These are phyloP conservation scores for Thymelicus acteon DNA, from an alignment of 2,888 invertebrate species.

Conservation along the genomic window DNA sequence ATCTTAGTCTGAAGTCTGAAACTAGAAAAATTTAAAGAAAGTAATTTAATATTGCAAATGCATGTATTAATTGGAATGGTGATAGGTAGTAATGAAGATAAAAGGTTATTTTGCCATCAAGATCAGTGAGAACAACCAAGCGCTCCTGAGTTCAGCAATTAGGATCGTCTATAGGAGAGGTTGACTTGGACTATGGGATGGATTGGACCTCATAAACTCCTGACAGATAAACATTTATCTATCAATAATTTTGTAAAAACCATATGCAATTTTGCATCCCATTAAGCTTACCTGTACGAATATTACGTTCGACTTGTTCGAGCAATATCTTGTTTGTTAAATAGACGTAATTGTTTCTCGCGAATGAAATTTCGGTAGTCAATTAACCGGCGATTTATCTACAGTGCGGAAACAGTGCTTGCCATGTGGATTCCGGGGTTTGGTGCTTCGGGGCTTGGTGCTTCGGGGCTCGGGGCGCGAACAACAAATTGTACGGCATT, in stretches of 20 bases:
- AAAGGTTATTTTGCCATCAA: too few species aligned
- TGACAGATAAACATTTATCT: not conserved
- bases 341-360: conserved; percentile 16
- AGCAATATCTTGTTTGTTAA: conserved; percentile 5
- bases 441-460: not conserved
- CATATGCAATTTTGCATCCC: not conserved
- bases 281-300: not conserved
- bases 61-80: too few species aligned
- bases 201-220: too few species aligned
- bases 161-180: too few species aligned
- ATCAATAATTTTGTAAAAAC: not conserved
- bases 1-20: too few species aligned
- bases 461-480: not conserved
- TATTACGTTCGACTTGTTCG: not conserved
- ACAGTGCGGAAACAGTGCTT: conserved; percentile 13
- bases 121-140: too few species aligned
- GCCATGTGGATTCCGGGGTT: conserved; percentile 15
- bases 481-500: conserved; percentile 30
- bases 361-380: conserved; percentile 26
- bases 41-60: too few species aligned
- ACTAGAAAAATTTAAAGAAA: too few species aligned
- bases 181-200: too few species aligned
- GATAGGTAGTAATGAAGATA: too few species aligned
- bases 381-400: conserved; percentile 28
- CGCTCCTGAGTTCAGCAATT: too few species aligned